Evolutionary conservation across 2,113 vertebrate genomes (phyloP).

Genomic region (Xiphias gladius): DNA sequence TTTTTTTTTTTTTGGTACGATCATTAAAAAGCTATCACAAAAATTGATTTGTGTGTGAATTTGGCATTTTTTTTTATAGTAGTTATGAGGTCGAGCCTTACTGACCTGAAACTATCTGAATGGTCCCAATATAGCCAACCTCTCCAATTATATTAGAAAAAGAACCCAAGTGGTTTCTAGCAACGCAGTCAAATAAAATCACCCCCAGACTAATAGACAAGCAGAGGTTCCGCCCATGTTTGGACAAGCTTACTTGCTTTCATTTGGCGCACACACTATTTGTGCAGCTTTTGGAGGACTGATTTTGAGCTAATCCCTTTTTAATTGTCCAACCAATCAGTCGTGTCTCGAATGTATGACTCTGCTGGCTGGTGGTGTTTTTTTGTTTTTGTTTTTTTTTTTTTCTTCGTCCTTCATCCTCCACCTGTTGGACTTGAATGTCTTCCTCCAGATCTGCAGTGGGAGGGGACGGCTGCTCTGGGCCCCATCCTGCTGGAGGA

Average conservation of each 20-base stretch:
- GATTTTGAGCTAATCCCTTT: conserved; percentile 41
- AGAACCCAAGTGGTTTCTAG: background rate
- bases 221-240: conserved; percentile 30
- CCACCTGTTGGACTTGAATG: background rate
- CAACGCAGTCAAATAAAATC: background rate
- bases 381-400: background rate
- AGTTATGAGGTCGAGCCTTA: too few relatives aligned
- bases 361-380: conserved; percentile 18
- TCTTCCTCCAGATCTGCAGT: conserved; percentile 22
- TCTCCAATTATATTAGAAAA: background rate
- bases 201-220: background rate
- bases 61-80: background rate
- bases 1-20: background rate
- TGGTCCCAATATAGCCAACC: background rate
- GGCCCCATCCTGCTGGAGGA: conserved; percentile 58
- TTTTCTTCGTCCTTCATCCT: background rate
- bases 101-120: too few relatives aligned
- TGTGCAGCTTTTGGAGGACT: conserved; percentile 45
- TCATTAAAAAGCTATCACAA: background rate
- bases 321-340: conserved; percentile 59
- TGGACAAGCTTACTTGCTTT: conserved; percentile 33
- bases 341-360: conserved; percentile 26
- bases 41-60: background rate
- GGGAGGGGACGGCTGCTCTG: conserved; percentile 48
- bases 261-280: conserved; percentile 35